Evolutionary conservation across 2,888 invertebrate species (phyloP), one percentile per base, ranked within the genome.

Genomic region (Aporophyla lueneburgensis): DNA sequence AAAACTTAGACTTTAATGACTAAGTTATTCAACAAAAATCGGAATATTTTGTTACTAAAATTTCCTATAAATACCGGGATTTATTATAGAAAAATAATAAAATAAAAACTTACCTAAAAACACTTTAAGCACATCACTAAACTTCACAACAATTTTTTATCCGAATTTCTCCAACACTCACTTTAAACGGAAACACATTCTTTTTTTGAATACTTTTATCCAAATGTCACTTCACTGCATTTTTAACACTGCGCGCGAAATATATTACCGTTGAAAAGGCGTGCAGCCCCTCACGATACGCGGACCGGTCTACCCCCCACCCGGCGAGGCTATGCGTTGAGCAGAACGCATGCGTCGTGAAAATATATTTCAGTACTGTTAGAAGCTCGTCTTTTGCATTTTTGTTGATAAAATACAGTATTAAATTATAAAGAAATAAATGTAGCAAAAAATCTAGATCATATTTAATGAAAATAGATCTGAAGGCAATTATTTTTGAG

Each of bases 151-250:
- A 76, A 58, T 70, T 71, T 71, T 33, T 65, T 76, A 69, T 75
- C 49, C 65, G 19, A 69, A 70, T 79, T 62, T 79, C 58, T 70
- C 69, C 83, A 75, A 76, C 71, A 82, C 86, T 78, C 89, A 81
- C 78, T 78, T 74, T 78, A 46, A 70, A 51, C 61, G 40, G 24
- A 53, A 69, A 76, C 88, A 82, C 84, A 80, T 87, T 73, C 69
- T 85, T 80, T 80, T 75, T 73, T 73, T 54, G 56, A 68, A 63
- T 58, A 53, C 9, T 63, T 71, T 81, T 83, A 76, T 77, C 67
- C 58, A 59, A 87, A 62, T 82, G 86, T 81, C 89, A 88, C 87
- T 84, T 87, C 91, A 91, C 89, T 84, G 83, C 87, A 88, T 88
- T 83, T 82, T 82, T 79, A 80, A 43, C 80, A 84, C 80, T 80